Evolutionary conservation across 2,888 invertebrate species (phyloP).

Genomic region (Neoaliturus tenellus): DNA sequence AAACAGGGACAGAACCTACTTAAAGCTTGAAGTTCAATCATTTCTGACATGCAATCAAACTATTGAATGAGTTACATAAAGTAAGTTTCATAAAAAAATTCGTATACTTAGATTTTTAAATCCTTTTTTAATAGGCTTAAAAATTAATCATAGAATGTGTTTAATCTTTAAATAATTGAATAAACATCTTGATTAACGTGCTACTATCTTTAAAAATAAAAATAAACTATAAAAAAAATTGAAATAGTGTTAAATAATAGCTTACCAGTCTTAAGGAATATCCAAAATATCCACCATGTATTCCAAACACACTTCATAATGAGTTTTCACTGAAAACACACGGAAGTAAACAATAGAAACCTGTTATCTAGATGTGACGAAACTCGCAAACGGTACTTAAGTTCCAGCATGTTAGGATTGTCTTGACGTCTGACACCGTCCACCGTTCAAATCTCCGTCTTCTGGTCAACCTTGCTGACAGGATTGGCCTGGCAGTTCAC

Average conservation of each 20-base stretch:
- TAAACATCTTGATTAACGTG: no score
- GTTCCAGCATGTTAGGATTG: not conserved
- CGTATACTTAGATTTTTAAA: no score
- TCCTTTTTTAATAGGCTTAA: no score
- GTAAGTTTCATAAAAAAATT: no score
- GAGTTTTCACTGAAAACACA: not conserved
- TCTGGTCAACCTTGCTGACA: not conserved
- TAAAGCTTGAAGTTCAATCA: no score
- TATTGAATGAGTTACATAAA: no score
- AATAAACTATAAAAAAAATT: no score
- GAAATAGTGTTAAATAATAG: not conserved
- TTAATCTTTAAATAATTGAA: no score
- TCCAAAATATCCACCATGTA: not conserved
- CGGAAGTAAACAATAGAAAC: not conserved
- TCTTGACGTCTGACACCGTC: not conserved
- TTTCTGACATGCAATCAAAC: no score
- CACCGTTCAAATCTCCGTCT: conserved; percentile 6
- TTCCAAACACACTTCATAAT: not conserved
- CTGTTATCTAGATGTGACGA: not conserved
- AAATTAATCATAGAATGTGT: no score
- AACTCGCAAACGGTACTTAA: not conserved
- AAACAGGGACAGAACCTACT: no score
- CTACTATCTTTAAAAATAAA: no score
- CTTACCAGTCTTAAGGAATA: not conserved
- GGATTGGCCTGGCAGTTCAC: not conserved